phyloP scores from a whole-genome alignment of 2,113 vertebrate species.

The Catharus minimus region DNA sequence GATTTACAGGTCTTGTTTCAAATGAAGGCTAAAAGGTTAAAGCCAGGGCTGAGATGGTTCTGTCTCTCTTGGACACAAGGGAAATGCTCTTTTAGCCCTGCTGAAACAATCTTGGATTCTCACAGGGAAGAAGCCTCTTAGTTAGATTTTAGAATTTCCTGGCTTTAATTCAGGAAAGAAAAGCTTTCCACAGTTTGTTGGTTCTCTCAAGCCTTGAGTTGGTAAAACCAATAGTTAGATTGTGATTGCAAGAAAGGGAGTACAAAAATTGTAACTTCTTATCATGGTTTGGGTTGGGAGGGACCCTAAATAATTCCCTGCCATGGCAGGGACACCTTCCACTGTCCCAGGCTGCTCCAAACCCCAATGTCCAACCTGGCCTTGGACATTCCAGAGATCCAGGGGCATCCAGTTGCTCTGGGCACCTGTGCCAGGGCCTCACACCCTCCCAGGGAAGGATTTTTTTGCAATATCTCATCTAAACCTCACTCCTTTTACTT shows the following conservation, averaged over 20 bases:
- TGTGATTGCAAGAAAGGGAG: neutral
- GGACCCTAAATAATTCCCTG: neutral
- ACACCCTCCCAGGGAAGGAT: too few relatives aligned
- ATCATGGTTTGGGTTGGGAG: neutral
- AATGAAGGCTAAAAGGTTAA: slow-evolving; percentile 12
- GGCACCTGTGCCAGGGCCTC: rapidly evolving
- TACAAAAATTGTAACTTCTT: neutral
- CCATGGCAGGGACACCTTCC: neutral
- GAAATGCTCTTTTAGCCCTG: neutral
- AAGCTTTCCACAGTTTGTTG: neutral
- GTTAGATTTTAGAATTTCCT: neutral
- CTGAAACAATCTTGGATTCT: neutral
- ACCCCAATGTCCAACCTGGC: rapidly evolving
- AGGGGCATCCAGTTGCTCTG: neutral
- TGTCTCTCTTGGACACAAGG: neutral
- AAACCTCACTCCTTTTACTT: neutral
- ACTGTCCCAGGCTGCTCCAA: rapidly evolving
- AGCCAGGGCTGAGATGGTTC: neutral
- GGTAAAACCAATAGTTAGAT: neutral
- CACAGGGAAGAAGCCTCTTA: neutral
- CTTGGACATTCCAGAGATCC: neutral
- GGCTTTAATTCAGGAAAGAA: neutral
- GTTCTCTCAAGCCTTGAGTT: neutral
- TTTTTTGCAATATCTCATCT: neutral
- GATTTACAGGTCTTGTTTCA: slow-evolving; percentile 40